Percentiles rank a stretch among this genome's conserved stretches.
Conservation (phyloP, 1,140 invertebrate species). For the Eulimnadia texana region DNA sequence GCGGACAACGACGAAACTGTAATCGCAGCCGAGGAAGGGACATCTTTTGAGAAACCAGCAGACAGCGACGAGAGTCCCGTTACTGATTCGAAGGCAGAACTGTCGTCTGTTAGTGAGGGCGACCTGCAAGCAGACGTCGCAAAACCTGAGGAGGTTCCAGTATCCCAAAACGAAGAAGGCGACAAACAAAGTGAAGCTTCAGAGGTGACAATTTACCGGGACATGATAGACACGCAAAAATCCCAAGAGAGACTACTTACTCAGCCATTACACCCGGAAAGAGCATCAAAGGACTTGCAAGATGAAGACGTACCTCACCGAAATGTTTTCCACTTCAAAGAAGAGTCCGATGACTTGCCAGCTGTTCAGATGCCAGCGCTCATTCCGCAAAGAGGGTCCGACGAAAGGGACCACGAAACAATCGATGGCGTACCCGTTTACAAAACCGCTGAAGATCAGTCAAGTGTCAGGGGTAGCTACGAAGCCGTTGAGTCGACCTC, state of each 20-base stretch:
- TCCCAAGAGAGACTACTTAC: not conserved
- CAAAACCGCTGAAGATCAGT: not conserved
- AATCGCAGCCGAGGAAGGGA: not conserved
- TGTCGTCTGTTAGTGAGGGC: too few species aligned
- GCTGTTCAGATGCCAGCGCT: not conserved
- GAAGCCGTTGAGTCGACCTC: too few species aligned
- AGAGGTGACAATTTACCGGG: not conserved
- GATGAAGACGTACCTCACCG: not conserved
- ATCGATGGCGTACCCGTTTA: conserved; percentile 7
- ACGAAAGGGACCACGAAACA: not conserved
- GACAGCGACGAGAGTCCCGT: not conserved
- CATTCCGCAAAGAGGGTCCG: not conserved
- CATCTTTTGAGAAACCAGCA: not conserved
- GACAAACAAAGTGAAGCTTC: not conserved
- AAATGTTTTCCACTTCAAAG: not conserved
- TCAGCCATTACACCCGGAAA: not conserved
- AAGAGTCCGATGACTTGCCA: not conserved
- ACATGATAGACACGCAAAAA: not conserved
- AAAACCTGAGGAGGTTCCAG: not conserved
- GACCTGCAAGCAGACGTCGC: not conserved
- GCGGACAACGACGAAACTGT: not conserved
- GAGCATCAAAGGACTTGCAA: not conserved
- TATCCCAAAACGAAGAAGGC: not conserved
- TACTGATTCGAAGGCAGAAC: not conserved
- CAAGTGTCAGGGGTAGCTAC: too few species aligned